Conservation (phyloP, 2,797 vertebrate genomes). For the Arnoldichthys spilopterus region DNA sequence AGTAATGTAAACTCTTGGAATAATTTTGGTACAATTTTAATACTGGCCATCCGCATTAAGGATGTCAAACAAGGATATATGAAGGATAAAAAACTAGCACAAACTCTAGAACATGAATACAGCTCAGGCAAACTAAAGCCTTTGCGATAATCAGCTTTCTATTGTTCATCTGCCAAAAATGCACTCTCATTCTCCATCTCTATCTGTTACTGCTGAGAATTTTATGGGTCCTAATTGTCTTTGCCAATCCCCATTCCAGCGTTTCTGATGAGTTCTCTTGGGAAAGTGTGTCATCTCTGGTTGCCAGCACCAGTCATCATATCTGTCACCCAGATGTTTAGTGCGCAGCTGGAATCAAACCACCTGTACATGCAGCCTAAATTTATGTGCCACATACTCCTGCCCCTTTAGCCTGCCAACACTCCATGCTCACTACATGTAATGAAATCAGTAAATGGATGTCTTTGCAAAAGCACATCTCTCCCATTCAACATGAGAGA, state of each 20-base stretch:
- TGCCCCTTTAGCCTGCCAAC: slow-evolving; percentile 4
- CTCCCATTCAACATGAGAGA: slow-evolving; percentile 69
- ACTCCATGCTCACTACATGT: not conserved
- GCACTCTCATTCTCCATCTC: slow-evolving; percentile 50
- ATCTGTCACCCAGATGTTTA: slow-evolving; percentile 75
- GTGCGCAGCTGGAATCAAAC: slow-evolving; percentile 70
- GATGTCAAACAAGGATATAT: slow-evolving; percentile 30
- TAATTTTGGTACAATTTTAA: not conserved
- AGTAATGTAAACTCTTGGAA: not conserved
- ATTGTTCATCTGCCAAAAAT: slow-evolving; percentile 71
- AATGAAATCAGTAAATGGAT: slow-evolving; percentile 58
- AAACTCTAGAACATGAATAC: slow-evolving; percentile 35
- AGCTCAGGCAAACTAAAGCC: slow-evolving; percentile 51
- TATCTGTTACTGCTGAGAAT: slow-evolving; percentile 54
- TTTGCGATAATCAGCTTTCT: slow-evolving; percentile 79
- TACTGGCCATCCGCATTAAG: slow-evolving; percentile 8
- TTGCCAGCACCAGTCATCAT: slow-evolving; percentile 70
- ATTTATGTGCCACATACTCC: slow-evolving; percentile 17
- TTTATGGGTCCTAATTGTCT: slow-evolving; percentile 80
- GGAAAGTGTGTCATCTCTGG: slow-evolving; percentile 78
- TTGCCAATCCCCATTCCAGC: slow-evolving; percentile 71
- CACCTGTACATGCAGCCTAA: slow-evolving; percentile 60
- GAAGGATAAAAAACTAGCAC: slow-evolving; percentile 8
- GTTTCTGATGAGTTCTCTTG: slow-evolving; percentile 71
- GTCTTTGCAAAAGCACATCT: slow-evolving; percentile 49